A percentile compares a stretch with the other conserved stretches of the same genome.
phyloP scores from a whole-genome alignment of 35 echinoderm and acorn worm species.

The Diadema setosum region DNA sequence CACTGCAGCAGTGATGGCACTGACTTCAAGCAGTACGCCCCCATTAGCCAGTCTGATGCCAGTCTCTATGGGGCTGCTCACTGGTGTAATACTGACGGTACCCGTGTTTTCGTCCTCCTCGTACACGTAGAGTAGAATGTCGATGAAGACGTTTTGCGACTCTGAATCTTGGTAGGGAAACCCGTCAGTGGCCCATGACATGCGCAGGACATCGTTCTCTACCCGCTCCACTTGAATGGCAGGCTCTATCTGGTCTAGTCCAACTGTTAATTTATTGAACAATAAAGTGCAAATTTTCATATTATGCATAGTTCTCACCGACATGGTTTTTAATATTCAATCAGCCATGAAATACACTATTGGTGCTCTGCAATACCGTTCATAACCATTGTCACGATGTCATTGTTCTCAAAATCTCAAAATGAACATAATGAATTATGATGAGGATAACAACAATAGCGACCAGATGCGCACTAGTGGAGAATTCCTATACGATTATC shows the following conservation, averaged over 20 bases:
- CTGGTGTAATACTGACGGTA: slow-evolving; percentile 35
- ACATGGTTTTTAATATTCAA: too few species aligned
- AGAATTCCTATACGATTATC: too few species aligned
- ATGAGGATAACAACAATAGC: too few species aligned
- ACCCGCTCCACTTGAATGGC: not conserved
- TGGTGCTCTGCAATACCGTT: too few species aligned
- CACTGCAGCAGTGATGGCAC: not conserved
- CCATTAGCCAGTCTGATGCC: slow-evolving; percentile 40
- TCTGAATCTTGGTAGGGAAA: slow-evolving; percentile 21
- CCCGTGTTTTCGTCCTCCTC: slow-evolving; percentile 14
- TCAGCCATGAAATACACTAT: too few species aligned
- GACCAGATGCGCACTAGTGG: too few species aligned
- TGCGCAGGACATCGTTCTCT: not conserved
- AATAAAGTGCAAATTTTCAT: too few species aligned
- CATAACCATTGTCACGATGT: too few species aligned
- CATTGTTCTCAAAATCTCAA: too few species aligned
- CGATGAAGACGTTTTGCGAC: slow-evolving; percentile 19
- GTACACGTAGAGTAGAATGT: slow-evolving; percentile 69
- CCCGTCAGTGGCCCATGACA: slow-evolving; percentile 7
- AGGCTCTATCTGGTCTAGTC: slow-evolving; percentile 26
- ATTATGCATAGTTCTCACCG: too few species aligned
- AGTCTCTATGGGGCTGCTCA: not conserved
- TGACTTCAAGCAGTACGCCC: not conserved
- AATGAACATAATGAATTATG: too few species aligned
- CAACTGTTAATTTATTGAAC: too few species aligned